phyloP scores from a whole-genome alignment of 2,797 vertebrate genomes.

The Alexandromys oeconomus region DNA sequence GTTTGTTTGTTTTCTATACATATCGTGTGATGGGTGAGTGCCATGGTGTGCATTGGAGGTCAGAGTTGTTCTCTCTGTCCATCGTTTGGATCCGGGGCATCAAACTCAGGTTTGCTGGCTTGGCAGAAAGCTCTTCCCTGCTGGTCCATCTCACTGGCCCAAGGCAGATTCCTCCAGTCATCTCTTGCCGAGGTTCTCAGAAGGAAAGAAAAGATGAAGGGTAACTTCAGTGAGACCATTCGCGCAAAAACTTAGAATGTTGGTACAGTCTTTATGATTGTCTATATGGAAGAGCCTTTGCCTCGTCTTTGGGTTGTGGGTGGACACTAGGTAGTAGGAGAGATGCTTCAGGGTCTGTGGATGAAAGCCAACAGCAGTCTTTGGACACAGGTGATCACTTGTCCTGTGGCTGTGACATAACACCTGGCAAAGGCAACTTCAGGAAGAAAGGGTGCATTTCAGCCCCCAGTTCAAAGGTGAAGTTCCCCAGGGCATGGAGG shows the following conservation, averaged over 20 bases:
- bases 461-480: not conserved
- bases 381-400: not conserved
- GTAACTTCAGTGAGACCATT: not conserved
- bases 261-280: not conserved
- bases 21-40: not conserved
- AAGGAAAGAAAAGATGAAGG: not conserved
- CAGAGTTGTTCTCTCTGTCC: not conserved
- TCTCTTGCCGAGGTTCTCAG: not conserved
- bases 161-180: not conserved
- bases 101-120: not conserved
- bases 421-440: not conserved
- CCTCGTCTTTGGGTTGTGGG: not conserved
- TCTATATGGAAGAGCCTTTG: not conserved
- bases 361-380: not conserved
- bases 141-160: not conserved
- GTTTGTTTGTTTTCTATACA: not conserved
- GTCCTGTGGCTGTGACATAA: not conserved
- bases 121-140: too few species aligned
- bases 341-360: not conserved
- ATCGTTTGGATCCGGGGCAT: not conserved
- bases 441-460: not conserved
- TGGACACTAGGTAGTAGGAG: not conserved
- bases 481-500: too few species aligned
- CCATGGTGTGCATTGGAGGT: not conserved
- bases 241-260: not conserved